Evolutionary conservation across 2,888 invertebrate genomes (phyloP).

Genomic region (Coremacera marginata): DNA sequence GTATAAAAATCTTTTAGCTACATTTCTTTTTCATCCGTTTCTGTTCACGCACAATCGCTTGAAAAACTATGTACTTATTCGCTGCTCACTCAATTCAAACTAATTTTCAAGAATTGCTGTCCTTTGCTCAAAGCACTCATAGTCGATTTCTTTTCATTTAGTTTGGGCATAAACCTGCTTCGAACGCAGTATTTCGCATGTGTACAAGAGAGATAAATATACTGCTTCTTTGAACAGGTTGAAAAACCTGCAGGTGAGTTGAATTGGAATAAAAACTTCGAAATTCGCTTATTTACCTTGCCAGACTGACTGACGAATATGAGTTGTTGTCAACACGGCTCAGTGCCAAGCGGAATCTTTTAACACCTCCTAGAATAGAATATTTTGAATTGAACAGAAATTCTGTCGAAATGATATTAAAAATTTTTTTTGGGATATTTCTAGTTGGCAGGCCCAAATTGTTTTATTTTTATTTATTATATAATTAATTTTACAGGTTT

Average conservation of each 20-base stretch:
- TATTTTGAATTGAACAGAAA: too few relatives aligned
- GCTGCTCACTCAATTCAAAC: slow-evolving; percentile 13
- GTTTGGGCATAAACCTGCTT: background rate
- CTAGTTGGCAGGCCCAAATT: too few relatives aligned
- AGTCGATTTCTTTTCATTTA: background rate
- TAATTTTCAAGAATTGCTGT: slow-evolving; percentile 1
- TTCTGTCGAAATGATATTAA: too few relatives aligned
- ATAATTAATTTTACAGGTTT: too few relatives aligned
- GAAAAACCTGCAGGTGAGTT: slow-evolving; percentile 20
- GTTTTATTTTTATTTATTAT: too few relatives aligned
- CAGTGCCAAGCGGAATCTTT: too few relatives aligned
- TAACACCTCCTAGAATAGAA: too few relatives aligned
- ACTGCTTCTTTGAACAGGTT: background rate
- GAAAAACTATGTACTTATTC: background rate
- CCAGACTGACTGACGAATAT: background rate
- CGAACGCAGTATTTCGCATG: background rate
- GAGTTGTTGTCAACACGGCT: too few relatives aligned
- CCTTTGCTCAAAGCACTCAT: background rate
- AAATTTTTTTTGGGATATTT: too few relatives aligned
- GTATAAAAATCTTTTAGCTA: background rate
- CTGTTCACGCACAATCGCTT: background rate
- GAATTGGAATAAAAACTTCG: slow-evolving; percentile 14
- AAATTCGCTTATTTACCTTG: background rate
- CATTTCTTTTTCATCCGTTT: background rate
- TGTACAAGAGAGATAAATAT: background rate